Evolutionary conservation across 2,113 vertebrate genomes (phyloP), one percentile per base, ranked within the genome.

Genomic region (Trinectes maculatus): DNA sequence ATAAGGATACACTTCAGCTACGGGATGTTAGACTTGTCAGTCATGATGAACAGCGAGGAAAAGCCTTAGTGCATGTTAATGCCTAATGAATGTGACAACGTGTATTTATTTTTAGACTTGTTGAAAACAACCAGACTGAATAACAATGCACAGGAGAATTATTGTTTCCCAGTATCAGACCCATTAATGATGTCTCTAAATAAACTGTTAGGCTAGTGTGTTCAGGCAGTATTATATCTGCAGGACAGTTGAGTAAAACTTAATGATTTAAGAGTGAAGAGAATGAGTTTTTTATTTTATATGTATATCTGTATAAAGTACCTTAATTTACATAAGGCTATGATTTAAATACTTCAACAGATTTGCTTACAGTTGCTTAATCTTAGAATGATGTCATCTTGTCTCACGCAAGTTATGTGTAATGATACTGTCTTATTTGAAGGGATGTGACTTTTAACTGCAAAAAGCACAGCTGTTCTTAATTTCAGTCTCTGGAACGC

Each of bases 161-260:
- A 42, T 31, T 37, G 51, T 53, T 60, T 70, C 48, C 47, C 26
- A 2, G n/a, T 10, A 57, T 71, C 65, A 49, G 61, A 77, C 47
- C 28, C 43, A 43, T 77, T 83, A 75, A 80, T 78, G 75, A 82
- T 68, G 37, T 59, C 59, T 73, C 56, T 37, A 61, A 69, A 78
- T 69, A 43, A 31, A 48, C 6, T 11, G 28, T 40, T 55, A 16
- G 2, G 51, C 42, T 28, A 39, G 43, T 31, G 15, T 52, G 60
- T 48, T 29, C 18, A 12, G 12, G 37, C 16, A 6, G 16, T 33
- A 7, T 33, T 7, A 9, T 33, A 10, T 33, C 31, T 33, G 31
- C 8, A 33, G 31, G 31, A 8, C n/a, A 33, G 31, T 16, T 51
- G 9, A 21, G 49, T 26, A 66, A n/a, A n/a, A n/a, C n/a, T n/a